These are phyloP conservation scores for Sardinella longiceps DNA, from an alignment of 2,797 vertebrate species.

Conservation along the genomic window DNA sequence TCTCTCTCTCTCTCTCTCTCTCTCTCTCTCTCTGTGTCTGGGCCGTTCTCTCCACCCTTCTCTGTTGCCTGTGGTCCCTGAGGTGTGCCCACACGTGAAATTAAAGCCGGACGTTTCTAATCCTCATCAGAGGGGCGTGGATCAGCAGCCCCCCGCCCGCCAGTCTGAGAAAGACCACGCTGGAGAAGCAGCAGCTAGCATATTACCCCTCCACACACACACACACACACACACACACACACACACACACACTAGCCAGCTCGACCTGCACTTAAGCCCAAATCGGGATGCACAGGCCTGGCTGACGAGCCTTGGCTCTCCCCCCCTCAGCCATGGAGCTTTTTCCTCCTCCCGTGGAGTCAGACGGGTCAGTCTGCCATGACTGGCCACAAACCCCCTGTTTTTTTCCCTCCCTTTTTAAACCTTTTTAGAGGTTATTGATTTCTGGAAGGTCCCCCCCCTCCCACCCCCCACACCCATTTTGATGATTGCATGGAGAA, in stretches of 20 bases:
- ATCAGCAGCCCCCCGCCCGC: conserved; percentile 36
- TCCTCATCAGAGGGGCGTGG: conserved; percentile 60
- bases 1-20: conserved; percentile 53
- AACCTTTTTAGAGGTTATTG: background rate
- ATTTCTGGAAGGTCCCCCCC: background rate
- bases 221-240: background rate
- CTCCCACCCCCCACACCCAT: too few relatives aligned
- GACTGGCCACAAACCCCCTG: background rate
- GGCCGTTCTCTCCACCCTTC: too few relatives aligned
- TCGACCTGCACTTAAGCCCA: conserved; percentile 39
- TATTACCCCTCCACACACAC: background rate
- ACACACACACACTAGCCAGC: background rate
- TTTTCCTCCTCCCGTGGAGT: too few relatives aligned
- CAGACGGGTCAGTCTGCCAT: background rate
- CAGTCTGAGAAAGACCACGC: background rate
- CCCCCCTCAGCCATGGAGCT: conserved; percentile 29
- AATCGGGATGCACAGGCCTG: conserved; percentile 37
- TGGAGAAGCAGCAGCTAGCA: background rate
- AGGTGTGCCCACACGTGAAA: conserved; percentile 78
- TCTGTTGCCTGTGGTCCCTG: conserved; percentile 37
- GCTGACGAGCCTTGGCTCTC: background rate
- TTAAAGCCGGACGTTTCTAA: conserved; percentile 77
- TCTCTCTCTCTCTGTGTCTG: conserved; percentile 26
- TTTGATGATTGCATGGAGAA: background rate
- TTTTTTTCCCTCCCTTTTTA: background rate